Percentiles rank a stretch among this genome's conserved stretches.
phyloP scores from a whole-genome alignment of 2,888 invertebrate genomes.

The Drosophila limbata region DNA sequence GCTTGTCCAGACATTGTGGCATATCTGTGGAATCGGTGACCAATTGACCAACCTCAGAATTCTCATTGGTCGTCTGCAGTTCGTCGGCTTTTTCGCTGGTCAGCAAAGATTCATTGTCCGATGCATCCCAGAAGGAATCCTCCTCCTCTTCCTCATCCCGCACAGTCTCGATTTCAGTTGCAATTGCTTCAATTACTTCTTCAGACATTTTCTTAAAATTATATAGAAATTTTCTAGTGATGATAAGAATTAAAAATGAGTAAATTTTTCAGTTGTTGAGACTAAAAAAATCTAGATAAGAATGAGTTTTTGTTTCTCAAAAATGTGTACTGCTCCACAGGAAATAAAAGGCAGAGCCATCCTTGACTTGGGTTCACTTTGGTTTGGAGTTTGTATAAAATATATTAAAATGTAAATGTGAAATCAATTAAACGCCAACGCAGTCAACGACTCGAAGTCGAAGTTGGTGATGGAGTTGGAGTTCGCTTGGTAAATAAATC shows the following conservation, averaged over 20 bases:
- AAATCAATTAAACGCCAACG: slow-evolving; percentile 49
- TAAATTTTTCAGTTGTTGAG: slow-evolving; percentile 2
- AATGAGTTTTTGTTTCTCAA: not conserved
- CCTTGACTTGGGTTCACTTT: slow-evolving; percentile 3
- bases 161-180: not conserved
- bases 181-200: not conserved
- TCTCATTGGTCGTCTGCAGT: not conserved
- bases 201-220: slow-evolving; percentile 38
- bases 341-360: slow-evolving; percentile 15
- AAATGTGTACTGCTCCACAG: not conserved
- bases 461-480: slow-evolving; percentile 1
- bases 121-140: slow-evolving; percentile 23
- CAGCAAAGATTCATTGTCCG: slow-evolving; percentile 17
- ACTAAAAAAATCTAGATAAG: not conserved
- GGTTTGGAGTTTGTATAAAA: not conserved
- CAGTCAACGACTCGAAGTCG: slow-evolving; percentile 11
- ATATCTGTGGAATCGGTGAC: not conserved
- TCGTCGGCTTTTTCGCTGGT: slow-evolving; percentile 10
- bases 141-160: not conserved
- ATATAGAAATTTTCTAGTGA: not conserved
- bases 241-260: not conserved
- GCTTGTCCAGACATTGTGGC: slow-evolving; percentile 8
- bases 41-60: not conserved
- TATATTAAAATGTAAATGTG: slow-evolving; percentile 1
- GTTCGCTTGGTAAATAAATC: slow-evolving; percentile 63